Base-by-base conservation (phyloP, 2,888 invertebrate genomes). In the Phyllotreta striolata region DNA sequence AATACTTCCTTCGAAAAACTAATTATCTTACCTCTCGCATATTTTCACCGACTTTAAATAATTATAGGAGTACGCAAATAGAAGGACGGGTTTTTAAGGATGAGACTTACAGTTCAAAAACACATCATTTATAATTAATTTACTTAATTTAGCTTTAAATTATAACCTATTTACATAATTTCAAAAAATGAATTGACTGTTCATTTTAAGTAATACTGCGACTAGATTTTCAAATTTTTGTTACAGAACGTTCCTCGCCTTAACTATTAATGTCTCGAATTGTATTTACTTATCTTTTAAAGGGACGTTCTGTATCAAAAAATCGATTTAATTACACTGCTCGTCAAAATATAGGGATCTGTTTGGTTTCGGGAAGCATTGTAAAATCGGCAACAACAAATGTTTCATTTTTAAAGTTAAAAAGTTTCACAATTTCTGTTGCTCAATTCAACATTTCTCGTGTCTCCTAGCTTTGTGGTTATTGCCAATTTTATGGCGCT, bases 121-220 rank as follows among this genome's bases (percentile, higher is more conserved):
- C 81, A 81, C 74, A 70, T 71, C 58, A 70, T 71, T 79, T 71
- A 72, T 74, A 78, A 76, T 74, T 73, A 73, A 73, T 80, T 81
- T 81, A 80, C 79, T 81, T 76, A 74, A 77, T 24, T 78, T 75
- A 80, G 80, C 80, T 77, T 76, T 75, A 77, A 79, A 77, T 75
- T 79, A 78, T 77, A 79, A 80, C 78, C 78, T 80, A 79, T 79
- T 73, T 81, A 80, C 79, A 81, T 76, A 77, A 78, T 78, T 24
- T 75, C 76, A 79, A 79, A 80, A 79, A 80, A 80, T 72, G 79
- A 80, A 80, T 80, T 79, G 78, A 80, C 79, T 78, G 37, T 74
- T 77, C 74, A 73, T 76, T 79, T 60, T 54, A 47, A 39, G 43
- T 60, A 79, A 80, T 79, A 80, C 79, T 79, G 79, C 76, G 65